Evolutionary conservation across 2,797 vertebrate species (phyloP).

Genomic region (Pseudomugil tenellus): DNA sequence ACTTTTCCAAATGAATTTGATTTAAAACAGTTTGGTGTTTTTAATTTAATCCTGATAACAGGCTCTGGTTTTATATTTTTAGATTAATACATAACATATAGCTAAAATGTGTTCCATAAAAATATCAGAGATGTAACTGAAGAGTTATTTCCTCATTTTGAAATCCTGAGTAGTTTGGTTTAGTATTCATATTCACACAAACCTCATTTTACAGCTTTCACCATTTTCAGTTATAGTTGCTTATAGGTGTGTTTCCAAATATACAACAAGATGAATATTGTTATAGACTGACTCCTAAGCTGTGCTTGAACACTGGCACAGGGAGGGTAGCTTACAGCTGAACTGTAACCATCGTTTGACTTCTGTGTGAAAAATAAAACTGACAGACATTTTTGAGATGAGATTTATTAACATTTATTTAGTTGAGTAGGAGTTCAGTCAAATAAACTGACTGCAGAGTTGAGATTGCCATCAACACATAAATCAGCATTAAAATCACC

Average conservation of each 20-base stretch:
- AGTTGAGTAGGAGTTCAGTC: not conserved
- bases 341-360: too few relatives aligned
- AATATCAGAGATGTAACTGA: not conserved
- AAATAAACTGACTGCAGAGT: not conserved
- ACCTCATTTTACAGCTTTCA: not conserved
- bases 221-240: too few relatives aligned
- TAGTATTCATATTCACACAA: not conserved
- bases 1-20: not conserved
- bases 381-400: not conserved
- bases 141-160: not conserved
- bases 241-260: not conserved
- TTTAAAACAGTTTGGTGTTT: not conserved
- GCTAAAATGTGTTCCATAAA: not conserved
- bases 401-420: not conserved
- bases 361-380: not conserved
- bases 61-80: not conserved
- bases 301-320: not conserved
- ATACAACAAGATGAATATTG: not conserved
- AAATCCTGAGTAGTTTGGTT: not conserved
- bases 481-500: not conserved
- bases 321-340: not conserved
- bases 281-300: not conserved
- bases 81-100: not conserved
- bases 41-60: not conserved
- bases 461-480: not conserved